A percentile compares a stretch with the other conserved stretches of the same genome.
Evolutionary conservation across 2,113 vertebrate species (phyloP).

Genomic region (Bubo scandiacus): DNA sequence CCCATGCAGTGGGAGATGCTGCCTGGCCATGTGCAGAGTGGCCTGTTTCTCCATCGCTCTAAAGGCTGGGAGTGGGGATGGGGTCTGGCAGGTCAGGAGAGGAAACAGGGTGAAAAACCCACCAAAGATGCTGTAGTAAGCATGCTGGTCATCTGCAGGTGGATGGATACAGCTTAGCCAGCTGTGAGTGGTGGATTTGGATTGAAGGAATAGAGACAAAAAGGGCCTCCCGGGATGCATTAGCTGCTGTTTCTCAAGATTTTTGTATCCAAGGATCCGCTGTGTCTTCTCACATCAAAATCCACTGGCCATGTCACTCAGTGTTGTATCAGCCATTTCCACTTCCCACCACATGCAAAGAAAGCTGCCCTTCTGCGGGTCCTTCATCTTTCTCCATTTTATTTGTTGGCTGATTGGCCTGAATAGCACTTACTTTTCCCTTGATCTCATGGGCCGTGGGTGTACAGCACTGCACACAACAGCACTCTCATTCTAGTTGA

Average conservation of each 20-base stretch:
- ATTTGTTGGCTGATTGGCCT: neutral
- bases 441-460: neutral
- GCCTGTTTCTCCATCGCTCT: neutral
- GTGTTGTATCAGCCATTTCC: neutral
- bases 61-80: neutral
- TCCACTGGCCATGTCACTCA: neutral
- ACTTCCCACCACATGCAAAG: neutral
- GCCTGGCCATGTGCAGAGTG: neutral
- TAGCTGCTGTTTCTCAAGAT: neutral
- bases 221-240: neutral
- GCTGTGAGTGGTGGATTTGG: neutral
- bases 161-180: neutral
- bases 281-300: neutral
- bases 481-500: neutral
- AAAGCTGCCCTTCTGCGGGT: neutral
- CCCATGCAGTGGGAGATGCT: neutral
- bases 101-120: neutral
- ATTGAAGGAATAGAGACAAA: neutral
- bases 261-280: neutral
- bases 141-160: neutral
- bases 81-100: neutral
- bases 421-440: neutral
- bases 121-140: neutral
- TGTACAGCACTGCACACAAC: neutral
- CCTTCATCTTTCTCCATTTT: neutral